Evolutionary conservation across 2,113 vertebrate species (phyloP).

Genomic region (Forbesichthys agassizii): DNA sequence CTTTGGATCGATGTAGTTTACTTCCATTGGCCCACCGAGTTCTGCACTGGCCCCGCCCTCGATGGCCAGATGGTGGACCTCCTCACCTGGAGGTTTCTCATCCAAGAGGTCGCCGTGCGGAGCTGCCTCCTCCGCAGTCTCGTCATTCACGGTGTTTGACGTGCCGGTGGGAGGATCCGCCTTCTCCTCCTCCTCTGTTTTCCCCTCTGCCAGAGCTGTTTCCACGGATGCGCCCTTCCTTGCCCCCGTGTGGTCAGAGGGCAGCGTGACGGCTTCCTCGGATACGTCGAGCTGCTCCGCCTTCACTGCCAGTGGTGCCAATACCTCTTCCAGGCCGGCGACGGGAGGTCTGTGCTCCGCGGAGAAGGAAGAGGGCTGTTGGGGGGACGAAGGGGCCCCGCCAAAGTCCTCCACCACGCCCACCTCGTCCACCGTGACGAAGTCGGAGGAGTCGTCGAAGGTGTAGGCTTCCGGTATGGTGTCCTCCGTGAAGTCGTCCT

Average conservation of each 20-base stretch:
- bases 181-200: neutral
- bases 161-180: neutral
- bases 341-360: too few relatives aligned
- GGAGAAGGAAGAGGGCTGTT: neutral
- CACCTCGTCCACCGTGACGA: constrained; percentile 88
- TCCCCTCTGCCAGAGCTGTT: neutral
- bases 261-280: neutral
- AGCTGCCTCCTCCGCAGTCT: too few relatives aligned
- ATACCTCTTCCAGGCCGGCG: neutral
- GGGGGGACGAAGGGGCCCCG: neutral
- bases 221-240: constrained; percentile 21
- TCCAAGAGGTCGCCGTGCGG: neutral
- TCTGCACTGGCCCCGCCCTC: neutral
- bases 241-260: constrained; percentile 32
- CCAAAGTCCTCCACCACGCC: constrained; percentile 67
- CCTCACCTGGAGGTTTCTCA: neutral
- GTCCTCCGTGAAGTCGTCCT: constrained; percentile 56
- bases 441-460: constrained; percentile 80
- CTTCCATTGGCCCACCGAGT: neutral
- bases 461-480: constrained; percentile 46
- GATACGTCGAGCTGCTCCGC: neutral
- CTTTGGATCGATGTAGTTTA: neutral
- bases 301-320: neutral
- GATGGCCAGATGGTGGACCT: neutral
- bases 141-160: too few relatives aligned